Conservation (phyloP, 1,140 invertebrate genomes). For the Pinna nobilis region DNA sequence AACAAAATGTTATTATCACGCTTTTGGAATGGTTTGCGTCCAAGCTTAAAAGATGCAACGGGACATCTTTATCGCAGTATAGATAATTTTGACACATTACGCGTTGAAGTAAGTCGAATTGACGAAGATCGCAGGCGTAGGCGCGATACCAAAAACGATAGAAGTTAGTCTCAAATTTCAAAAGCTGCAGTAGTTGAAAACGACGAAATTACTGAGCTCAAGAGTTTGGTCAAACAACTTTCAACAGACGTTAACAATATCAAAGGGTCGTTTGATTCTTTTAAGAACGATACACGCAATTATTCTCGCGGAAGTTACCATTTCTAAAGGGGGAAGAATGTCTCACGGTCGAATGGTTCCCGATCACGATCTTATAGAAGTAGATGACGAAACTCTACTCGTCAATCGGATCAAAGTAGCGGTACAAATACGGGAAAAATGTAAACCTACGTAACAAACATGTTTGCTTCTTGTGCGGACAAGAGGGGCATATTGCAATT, state of each 20-base stretch:
- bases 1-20: slow-evolving; percentile 15
- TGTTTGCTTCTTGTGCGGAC: slow-evolving; percentile 24
- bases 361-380: background rate
- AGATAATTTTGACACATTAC: slow-evolving; percentile 2
- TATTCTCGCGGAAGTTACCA: background rate
- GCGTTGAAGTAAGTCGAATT: slow-evolving; percentile 7
- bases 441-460: background rate
- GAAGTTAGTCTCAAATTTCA: background rate
- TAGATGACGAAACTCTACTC: background rate
- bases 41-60: slow-evolving; percentile 14
- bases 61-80: background rate
- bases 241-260: no score
- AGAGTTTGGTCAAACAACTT: slow-evolving; percentile 24
- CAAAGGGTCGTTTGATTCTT: no score
- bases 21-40: slow-evolving; percentile 16
- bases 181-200: background rate
- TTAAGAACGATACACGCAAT: no score
- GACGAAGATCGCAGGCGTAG: background rate
- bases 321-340: background rate
- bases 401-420: background rate
- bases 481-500: slow-evolving; percentile 27
- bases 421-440: no score
- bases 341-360: background rate
- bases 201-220: slow-evolving; percentile 4
- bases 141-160: background rate